Percentiles rank a stretch among this genome's conserved stretches.
phyloP scores from a whole-genome alignment of 2,888 invertebrate genomes.

The Sussaba pulchella region DNA sequence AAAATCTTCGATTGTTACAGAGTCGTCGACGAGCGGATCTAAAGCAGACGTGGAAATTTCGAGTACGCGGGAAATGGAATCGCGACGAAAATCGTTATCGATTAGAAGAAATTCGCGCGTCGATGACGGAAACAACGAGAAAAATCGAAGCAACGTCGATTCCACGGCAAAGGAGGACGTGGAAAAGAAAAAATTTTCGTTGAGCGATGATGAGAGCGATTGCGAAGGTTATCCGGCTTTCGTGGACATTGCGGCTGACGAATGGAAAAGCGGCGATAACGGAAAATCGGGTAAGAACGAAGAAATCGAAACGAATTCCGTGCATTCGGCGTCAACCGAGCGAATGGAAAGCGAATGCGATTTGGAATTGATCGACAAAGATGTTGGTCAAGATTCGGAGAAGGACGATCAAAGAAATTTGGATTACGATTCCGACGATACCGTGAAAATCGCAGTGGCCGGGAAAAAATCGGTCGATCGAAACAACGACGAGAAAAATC shows the following conservation, averaged over 20 bases:
- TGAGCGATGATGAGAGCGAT: slow-evolving; percentile 65
- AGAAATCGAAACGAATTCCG: slow-evolving; percentile 45
- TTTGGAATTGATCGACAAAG: slow-evolving; percentile 68
- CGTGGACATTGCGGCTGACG: slow-evolving; percentile 75
- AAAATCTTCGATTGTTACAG: slow-evolving; percentile 73
- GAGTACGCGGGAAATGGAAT: slow-evolving; percentile 18
- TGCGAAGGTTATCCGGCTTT: slow-evolving; percentile 70
- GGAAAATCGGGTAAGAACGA: slow-evolving; percentile 18
- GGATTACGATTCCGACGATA: slow-evolving; percentile 74
- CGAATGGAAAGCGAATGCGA: slow-evolving; percentile 71
- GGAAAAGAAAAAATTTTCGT: not conserved
- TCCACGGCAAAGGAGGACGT: slow-evolving; percentile 3
- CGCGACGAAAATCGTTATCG: not conserved
- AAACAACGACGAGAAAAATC: slow-evolving; percentile 16
- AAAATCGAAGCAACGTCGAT: not conserved
- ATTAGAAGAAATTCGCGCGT: not conserved
- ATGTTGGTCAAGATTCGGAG: slow-evolving; percentile 60
- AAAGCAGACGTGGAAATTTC: slow-evolving; percentile 43
- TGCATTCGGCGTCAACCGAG: slow-evolving; percentile 57
- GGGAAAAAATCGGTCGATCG: slow-evolving; percentile 40
- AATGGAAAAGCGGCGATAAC: slow-evolving; percentile 69
- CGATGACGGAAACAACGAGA: slow-evolving; percentile 18
- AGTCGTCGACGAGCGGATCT: slow-evolving; percentile 51
- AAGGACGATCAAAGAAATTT: slow-evolving; percentile 47
- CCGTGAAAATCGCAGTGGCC: slow-evolving; percentile 53